Base-by-base conservation (phyloP, 37 sponge, comb jelly and placozoan genomes). In the Geodia barretti region DNA sequence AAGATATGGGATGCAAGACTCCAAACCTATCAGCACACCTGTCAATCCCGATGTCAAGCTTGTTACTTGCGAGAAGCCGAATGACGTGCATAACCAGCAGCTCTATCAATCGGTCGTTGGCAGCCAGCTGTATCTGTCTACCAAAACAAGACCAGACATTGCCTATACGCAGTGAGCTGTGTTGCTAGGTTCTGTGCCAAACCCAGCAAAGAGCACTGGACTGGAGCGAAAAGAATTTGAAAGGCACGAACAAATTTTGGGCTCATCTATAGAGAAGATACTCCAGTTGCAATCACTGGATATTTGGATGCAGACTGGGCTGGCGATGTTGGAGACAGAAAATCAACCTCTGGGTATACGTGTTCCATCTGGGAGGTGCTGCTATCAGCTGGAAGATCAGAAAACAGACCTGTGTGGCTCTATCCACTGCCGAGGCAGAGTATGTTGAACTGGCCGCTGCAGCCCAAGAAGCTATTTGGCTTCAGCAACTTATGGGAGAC, bases 381-480 rank as follows among this genome's bases (percentile, higher is more conserved):
- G 78, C 79, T 41, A 26, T 81, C n/a, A 81, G 65, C 42, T 83
- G 83, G 83, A 60, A 36, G 31, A 83, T 74, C 54, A 23, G 29
- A 36, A 83, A 83, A 62, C 74, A 83, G 41, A 28, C 63, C 38
- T 62, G 74, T 62, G 64, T 83, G 21, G 71, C 75, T 30, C 69
- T 79, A 21, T 79, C 79, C 19, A 83, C 75, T 35, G 62, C 75
- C 20, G 83, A 83, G 34, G 81, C 76, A 41, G 87, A 87, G 43
- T 87, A 79, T 64, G 60, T 80, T 25, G 81, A 76, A 38, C 64
- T 80, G 17, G 68, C 81, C 60, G 68, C 71, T 69, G 75, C 87
- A 66, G 70, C 80, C 26, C 87, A 86, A 72, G 86, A 86, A 62
- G 79, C 79, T 59, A 32, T 69, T 20, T 86, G 87, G 87, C 28